Base-by-base conservation (phyloP, 2,797 vertebrate species). In the Rhabdophis nuchalis region DNA sequence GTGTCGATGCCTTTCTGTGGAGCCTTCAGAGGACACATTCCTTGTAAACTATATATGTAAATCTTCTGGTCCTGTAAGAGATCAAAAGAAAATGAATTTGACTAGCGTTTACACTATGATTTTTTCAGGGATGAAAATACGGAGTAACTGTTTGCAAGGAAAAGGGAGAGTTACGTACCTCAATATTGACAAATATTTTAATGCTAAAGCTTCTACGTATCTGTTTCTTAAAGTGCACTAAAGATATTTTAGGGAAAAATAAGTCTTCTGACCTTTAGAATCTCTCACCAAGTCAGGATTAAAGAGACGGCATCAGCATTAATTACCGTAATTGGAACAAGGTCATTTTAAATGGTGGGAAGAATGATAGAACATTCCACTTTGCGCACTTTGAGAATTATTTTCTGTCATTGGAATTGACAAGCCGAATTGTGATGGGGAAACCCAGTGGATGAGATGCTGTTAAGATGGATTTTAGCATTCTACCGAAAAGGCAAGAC, bases 11-110 rank as follows among this genome's bases (percentile, higher is more conserved):
- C 97, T 92, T 96, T 98, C 93, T 98, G 98, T 0, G 99, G 99
- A 8, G 96, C 95, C 92, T 97, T 99, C 50, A 99, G 96, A 4
- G 99, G 99, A 94, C 99, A 99, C 99, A 99, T 99, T 96, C 99
- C 99, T 96, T 99, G 99, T 94, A 99, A 97, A 32, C 96, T 98
- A 92, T 99, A 99, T 96, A 99, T 98, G 91, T 98, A 98, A 92
- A 99, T 98, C 95, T 99, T 98, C 96, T 99, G 99, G 93, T 99
- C 99, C 99, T 99, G 87, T 0, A 29, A 91, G 41, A 58, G n/a
- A 50, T 93, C 90, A 96, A 23, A 13, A 95, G 57, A 36, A 36
- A 60, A 58, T 94, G 92, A 2, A 46, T 16, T 0, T 7, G 46
- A 9, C n/a, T 60, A 54, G 16, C 18, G 16, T 32, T 58, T 36